Evolutionary conservation across 2,888 invertebrate species (phyloP).

Genomic region (Blastobasis adustella): DNA sequence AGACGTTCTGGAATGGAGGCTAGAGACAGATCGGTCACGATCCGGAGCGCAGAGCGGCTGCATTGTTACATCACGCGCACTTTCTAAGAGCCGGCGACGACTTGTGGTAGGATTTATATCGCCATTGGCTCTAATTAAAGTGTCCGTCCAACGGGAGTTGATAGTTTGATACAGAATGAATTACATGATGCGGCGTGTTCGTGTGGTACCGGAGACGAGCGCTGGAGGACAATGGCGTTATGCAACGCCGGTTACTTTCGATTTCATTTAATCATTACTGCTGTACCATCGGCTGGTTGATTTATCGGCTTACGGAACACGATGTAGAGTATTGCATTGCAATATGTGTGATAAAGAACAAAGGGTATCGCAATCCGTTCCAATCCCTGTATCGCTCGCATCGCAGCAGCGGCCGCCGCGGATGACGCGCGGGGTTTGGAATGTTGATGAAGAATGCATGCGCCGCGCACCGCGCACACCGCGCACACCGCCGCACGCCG

Average conservation of each 20-base stretch:
- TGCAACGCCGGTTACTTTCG: conserved; percentile 49
- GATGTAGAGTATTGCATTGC: conserved; percentile 8
- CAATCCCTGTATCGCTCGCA: conserved; percentile 24
- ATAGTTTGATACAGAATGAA: conserved; percentile 26
- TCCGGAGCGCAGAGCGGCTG: conserved; percentile 32
- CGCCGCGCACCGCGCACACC: conserved; percentile 26
- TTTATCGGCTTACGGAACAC: conserved; percentile 25
- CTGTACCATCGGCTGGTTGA: conserved; percentile 30
- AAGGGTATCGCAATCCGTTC: conserved; percentile 24
- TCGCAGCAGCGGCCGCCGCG: conserved; percentile 38
- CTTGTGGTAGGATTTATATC: conserved; percentile 51
- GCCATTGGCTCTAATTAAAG: conserved; percentile 55
- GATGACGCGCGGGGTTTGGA: conserved; percentile 59
- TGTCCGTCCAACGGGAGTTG: conserved; percentile 34
- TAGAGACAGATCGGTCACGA: conserved; percentile 46
- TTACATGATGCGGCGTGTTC: conserved; percentile 29
- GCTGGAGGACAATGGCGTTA: conserved; percentile 52
- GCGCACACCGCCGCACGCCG: conserved; percentile 9
- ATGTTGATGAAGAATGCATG: conserved; percentile 62
- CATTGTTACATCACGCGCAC: conserved; percentile 59
- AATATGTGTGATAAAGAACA: conserved; percentile 21
- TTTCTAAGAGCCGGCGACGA: conserved; percentile 51
- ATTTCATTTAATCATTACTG: conserved; percentile 42
- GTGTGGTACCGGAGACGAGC: conserved; percentile 14
- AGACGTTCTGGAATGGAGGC: conserved; percentile 28